Evolutionary conservation across 2,797 vertebrate species (phyloP).

Genomic region (Cynodonichthys magdalenae): DNA sequence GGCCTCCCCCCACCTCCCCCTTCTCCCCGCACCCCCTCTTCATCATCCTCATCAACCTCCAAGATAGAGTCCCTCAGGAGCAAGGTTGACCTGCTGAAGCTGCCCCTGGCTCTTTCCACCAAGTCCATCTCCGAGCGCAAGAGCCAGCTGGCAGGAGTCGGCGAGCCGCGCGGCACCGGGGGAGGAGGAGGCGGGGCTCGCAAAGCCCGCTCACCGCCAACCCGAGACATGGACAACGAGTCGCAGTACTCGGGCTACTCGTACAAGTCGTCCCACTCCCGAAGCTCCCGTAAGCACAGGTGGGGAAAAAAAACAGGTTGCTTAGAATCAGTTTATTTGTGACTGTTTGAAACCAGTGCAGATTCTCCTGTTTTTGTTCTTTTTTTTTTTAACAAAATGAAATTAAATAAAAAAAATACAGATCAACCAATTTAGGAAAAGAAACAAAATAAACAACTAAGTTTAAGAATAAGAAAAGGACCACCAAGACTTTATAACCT

Average conservation of each 20-base stretch:
- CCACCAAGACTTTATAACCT: too few species aligned
- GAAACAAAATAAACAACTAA: not conserved
- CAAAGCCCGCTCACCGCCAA: slow-evolving; percentile 70
- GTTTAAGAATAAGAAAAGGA: not conserved
- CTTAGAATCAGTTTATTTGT: too few species aligned
- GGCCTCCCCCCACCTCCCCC: slow-evolving; percentile 39
- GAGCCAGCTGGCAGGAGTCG: slow-evolving; percentile 86
- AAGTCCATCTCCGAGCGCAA: slow-evolving; percentile 84
- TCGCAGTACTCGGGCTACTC: slow-evolving; percentile 94
- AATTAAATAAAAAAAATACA: too few species aligned
- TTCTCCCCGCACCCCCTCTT: slow-evolving; percentile 63
- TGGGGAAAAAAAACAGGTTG: slow-evolving; percentile 40
- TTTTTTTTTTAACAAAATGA: not conserved
- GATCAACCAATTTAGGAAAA: not conserved
- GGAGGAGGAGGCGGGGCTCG: slow-evolving; percentile 74
- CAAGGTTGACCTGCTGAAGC: slow-evolving; percentile 93
- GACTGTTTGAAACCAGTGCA: not conserved
- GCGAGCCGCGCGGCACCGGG: slow-evolving; percentile 60
- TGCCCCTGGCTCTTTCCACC: slow-evolving; percentile 88
- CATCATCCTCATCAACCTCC: slow-evolving; percentile 75
- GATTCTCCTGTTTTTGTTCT: not conserved
- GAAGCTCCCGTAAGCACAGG: slow-evolving; percentile 92
- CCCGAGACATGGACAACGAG: slow-evolving; percentile 93
- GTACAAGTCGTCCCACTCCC: slow-evolving; percentile 91
- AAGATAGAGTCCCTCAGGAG: slow-evolving; percentile 99